Evolutionary conservation across 2,113 vertebrate species (phyloP), one percentile per base, ranked within the genome.

Genomic region (Alaudala cheleensis): DNA sequence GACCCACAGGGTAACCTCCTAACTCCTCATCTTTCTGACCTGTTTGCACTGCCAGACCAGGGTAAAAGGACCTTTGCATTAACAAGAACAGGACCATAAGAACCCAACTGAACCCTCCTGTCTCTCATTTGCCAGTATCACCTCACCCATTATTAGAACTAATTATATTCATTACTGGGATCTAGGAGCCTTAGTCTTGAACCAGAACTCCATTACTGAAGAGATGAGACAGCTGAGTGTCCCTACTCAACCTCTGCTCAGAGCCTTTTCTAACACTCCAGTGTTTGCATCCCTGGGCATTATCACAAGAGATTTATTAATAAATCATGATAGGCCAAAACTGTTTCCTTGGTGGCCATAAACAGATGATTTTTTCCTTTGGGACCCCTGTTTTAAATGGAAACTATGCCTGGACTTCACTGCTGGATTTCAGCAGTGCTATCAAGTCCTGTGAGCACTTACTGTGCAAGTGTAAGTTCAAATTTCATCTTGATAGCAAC

Each of bases 81-180:
- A 92, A 94, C 21, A 57, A 90, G 78, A 94, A 67, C 26, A 65
- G 54, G n/a, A 54, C 74, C 14, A 3, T 44, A 74, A 74, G 82
- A 93, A 83, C 39, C 50, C 65, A 64, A 18, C 44, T 26, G 80
- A 94, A 84, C 69, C 25, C 60, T 77, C 62, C 49, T 5, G 7
- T 64, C 72, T 86, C 53, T 88, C 72, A 61, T 88, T 92, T 86
- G 60, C 74, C 69, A 42, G 37, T 56, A 92, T 67, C 90, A 78
- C 47, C 60, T 93, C 90, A 64, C 57, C 67, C 65, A 88, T 88
- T 96, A 92, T 81, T 95, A 88, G 85, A 91, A 93, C 47, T 88
- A 95, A 95, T 93, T 95, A 81, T 50, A 40, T 62, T 94, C 60
- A 88, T 93, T 93, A 93, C 47, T 40, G 67, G 62, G 71, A 90